These are phyloP conservation scores for Caenorhabditis sp. DNA, from an alignment of 2,888 invertebrate species.

Conservation along the genomic window DNA sequence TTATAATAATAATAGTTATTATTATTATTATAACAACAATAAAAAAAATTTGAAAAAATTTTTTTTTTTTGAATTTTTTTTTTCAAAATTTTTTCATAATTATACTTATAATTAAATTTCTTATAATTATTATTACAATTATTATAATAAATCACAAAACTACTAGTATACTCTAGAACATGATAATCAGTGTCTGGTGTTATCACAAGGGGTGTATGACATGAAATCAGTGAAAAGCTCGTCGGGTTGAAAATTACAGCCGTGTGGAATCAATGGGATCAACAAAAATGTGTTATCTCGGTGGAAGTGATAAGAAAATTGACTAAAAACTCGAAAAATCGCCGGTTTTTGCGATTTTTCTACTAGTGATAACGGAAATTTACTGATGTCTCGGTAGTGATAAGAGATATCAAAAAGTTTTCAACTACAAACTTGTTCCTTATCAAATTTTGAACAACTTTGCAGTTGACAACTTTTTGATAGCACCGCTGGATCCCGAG, in stretches of 20 bases:
- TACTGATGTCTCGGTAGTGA: not conserved
- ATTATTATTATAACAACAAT: no score
- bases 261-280: not conserved
- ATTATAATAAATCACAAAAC: conserved; percentile 1
- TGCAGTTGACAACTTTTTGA: not conserved
- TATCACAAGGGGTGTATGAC: not conserved
- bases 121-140: no score
- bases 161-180: not conserved
- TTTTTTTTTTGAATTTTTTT: no score
- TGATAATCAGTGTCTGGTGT: not conserved
- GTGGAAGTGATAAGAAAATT: not conserved
- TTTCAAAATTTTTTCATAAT: no score
- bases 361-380: no score
- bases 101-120: no score
- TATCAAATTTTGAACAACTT: not conserved
- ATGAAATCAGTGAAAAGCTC: not conserved
- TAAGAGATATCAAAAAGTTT: not conserved
- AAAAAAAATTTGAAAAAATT: no score
- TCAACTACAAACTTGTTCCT: no score
- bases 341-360: no score
- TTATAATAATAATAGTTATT: no score
- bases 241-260: not conserved
- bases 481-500: not conserved
- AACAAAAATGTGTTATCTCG: conserved; percentile 18
- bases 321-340: no score